These are phyloP conservation scores for Chloropsis hardwickii DNA, from an alignment of 2,113 vertebrate species.

Conservation along the genomic window DNA sequence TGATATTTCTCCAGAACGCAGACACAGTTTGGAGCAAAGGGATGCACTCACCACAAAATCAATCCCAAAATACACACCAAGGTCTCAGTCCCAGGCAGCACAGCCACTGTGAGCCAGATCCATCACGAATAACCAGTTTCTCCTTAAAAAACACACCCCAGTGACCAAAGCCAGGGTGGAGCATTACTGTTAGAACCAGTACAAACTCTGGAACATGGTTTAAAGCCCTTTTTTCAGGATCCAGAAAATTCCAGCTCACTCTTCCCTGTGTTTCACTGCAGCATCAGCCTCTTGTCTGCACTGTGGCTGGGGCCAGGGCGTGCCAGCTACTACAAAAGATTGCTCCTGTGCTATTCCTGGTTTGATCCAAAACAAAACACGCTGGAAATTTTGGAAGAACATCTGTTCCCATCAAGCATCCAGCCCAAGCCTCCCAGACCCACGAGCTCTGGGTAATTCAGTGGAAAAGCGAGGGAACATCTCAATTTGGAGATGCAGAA, in stretches of 20 bases:
- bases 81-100: background rate
- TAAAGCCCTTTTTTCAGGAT: constrained; percentile 3
- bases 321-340: constrained; percentile 23
- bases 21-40: background rate
- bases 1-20: background rate
- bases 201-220: background rate
- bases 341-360: background rate
- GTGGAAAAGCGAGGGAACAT: background rate
- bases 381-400: constrained; percentile 32
- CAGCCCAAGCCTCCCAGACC: background rate
- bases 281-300: background rate
- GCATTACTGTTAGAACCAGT: background rate
- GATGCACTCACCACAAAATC: background rate
- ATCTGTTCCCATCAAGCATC: background rate
- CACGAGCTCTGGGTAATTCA: background rate
- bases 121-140: background rate
- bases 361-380: constrained; percentile 17
- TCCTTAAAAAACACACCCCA: background rate
- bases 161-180: background rate
- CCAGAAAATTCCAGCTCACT: background rate
- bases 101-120: background rate
- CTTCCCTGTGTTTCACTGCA: background rate
- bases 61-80: background rate
- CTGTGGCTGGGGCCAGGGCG: background rate
- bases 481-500: background rate